A percentile compares a stretch with the other conserved stretches of the same genome.
Conservation (phyloP, 2,797 vertebrate species). For the Pitangus sulphuratus region DNA sequence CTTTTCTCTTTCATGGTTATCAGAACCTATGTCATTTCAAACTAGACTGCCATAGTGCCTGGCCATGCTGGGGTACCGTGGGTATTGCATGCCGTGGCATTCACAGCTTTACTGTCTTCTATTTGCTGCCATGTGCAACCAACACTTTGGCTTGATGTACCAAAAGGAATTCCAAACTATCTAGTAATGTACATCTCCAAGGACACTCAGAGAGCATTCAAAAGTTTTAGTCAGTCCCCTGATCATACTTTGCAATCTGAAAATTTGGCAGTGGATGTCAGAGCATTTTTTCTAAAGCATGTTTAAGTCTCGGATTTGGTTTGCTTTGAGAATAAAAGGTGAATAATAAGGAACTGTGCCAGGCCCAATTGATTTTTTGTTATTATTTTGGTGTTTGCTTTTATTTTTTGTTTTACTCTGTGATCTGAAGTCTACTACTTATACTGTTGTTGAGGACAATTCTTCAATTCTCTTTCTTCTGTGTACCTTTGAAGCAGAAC, state of each 20-base stretch:
- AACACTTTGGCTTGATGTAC: background rate
- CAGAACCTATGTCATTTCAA: background rate
- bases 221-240: background rate
- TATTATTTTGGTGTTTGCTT: background rate
- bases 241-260: background rate
- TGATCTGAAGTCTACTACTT: background rate
- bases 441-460: accelerated
- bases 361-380: background rate
- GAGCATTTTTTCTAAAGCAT: background rate
- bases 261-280: background rate
- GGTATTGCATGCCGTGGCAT: background rate
- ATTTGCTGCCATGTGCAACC: accelerated
- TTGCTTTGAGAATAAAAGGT: background rate
- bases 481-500: background rate
- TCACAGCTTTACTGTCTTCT: background rate
- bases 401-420: background rate
- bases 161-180: background rate
- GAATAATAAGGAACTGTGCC: background rate
- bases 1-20: background rate
- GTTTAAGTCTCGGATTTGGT: background rate
- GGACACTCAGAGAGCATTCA: background rate
- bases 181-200: background rate
- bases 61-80: background rate
- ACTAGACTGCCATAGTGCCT: background rate
- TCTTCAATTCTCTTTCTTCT: background rate